A percentile compares a stretch with the other conserved stretches of the same genome.
phyloP scores from a whole-genome alignment of 2,797 vertebrate genomes.

The Betta splendens region DNA sequence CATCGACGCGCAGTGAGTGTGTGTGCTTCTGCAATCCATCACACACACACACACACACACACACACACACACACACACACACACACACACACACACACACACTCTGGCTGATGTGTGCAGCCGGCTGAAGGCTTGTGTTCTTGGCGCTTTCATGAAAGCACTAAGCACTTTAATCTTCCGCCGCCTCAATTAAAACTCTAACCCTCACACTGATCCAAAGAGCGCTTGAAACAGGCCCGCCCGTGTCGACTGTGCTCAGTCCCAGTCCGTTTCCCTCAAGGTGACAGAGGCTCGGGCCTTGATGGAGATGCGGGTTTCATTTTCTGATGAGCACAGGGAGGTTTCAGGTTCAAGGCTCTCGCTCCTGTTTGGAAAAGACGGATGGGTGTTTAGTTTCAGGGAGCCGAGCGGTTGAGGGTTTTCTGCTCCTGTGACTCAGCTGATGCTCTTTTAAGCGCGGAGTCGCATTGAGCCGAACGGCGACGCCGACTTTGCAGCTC shows the following conservation, averaged over 20 bases:
- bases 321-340: conserved; percentile 58
- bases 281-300: conserved; percentile 19
- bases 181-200: conserved; percentile 42
- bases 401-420: conserved; percentile 6
- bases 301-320: conserved; percentile 48
- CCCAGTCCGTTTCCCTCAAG: background rate
- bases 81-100: conserved; percentile 18
- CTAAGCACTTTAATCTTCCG: conserved; percentile 49
- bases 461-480: conserved; percentile 1
- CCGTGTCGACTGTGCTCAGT: background rate
- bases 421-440: conserved; percentile 39
- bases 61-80: conserved; percentile 11
- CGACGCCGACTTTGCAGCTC: conserved; percentile 1
- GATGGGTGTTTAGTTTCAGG: conserved; percentile 38
- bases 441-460: conserved; percentile 6
- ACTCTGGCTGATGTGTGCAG: conserved; percentile 15
- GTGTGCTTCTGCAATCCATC: background rate
- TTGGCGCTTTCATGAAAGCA: conserved; percentile 43
- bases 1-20: conserved; percentile 6
- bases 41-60: conserved; percentile 16
- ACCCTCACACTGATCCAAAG: conserved; percentile 10
- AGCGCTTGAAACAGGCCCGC: background rate
- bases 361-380: conserved; percentile 13
- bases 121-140: conserved; percentile 16
- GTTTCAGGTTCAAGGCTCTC: conserved; percentile 30